Evolutionary conservation across 2,797 vertebrate genomes (phyloP), one percentile per base, ranked within the genome.

Genomic region (Macropodus opercularis): DNA sequence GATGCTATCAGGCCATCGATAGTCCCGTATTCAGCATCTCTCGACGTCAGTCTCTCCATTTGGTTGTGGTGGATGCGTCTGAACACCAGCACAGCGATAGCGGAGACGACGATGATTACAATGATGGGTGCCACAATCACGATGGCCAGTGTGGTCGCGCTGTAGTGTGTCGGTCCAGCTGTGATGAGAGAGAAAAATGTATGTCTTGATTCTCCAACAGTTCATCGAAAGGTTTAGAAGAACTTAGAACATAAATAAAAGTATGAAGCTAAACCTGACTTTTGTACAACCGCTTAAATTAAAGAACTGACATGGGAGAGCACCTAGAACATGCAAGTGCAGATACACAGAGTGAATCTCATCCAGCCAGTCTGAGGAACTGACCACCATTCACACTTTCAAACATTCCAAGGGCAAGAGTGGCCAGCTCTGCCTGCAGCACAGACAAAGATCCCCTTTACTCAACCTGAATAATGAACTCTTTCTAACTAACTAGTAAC

Each of bases 1-100:
- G 98, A 98, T 1, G 98, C 95, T 50, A 99, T 98, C 46, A 99
- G 95, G 8, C 98, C 98, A 43, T 99, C 98, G 0, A 98, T 96
- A 4, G 96, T 95, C 61, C 96, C 98, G 0, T 98, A 98, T 40
- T 99, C 98, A 0, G 95, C 96, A 32, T 99, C 98, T 38, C 96
- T 91, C 0, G 94, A 92, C 1, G 94, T 96, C 27, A 98, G 91
- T 32, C 96, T 91, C 80, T 99, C 96, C 93, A 98, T 95, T 50
- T 95, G 95, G 77, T 92, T 94, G 44, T 91, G 92, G 84, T 96
- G 95, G 67, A 98, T 93, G 64, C 93, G 94, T 48, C 93, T 92
- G 77, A 98, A 93, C 59, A 96, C 90, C 26, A 97, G 86, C 79
- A 96, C 91, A 7, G 95, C 93, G 5, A 95, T 73, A 1, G 89